These are phyloP conservation scores for Tetramorium simillimum DNA, from an alignment of 1,140 invertebrate species.

Conservation along the genomic window DNA sequence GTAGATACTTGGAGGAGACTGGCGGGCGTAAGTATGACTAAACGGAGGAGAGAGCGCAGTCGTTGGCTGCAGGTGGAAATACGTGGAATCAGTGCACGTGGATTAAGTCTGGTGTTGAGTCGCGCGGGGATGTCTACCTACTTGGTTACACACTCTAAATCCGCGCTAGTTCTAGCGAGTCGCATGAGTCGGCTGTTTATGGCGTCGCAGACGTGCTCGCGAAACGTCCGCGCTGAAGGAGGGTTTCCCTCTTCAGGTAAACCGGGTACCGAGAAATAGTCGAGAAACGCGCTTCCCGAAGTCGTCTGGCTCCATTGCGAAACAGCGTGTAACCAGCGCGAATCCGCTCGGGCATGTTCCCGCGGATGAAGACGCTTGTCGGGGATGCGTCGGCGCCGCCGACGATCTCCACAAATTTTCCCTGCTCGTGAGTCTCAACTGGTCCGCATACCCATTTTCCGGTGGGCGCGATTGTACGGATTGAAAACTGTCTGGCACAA, in stretches of 20 bases:
- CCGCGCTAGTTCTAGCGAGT: slow-evolving; percentile 70
- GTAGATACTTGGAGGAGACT: not conserved
- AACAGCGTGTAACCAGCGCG: slow-evolving; percentile 24
- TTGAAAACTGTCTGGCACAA: slow-evolving; percentile 71
- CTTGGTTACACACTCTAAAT: slow-evolving; percentile 65
- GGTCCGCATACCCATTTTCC: not conserved
- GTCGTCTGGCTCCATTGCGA: slow-evolving; percentile 50
- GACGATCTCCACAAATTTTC: slow-evolving; percentile 70
- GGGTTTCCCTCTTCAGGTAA: slow-evolving; percentile 45
- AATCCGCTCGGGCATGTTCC: slow-evolving; percentile 64
- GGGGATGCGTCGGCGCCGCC: slow-evolving; percentile 48
- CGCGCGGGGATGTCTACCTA: slow-evolving; percentile 51
- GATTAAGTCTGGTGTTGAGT: slow-evolving; percentile 18
- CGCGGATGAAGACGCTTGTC: slow-evolving; percentile 72
- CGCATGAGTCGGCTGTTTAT: slow-evolving; percentile 73
- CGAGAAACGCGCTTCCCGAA: slow-evolving; percentile 42
- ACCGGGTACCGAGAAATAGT: slow-evolving; percentile 18
- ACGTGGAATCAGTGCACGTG: not conserved
- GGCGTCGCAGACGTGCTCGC: slow-evolving; percentile 70
- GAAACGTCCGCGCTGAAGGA: slow-evolving; percentile 66
- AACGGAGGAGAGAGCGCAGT: slow-evolving; percentile 3
- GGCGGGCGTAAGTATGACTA: slow-evolving; percentile 17
- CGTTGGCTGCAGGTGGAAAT: slow-evolving; percentile 17
- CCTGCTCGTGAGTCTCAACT: slow-evolving; percentile 16
- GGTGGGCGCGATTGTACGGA: not conserved